Conservation (phyloP, 2,113 vertebrate genomes). For the Delphinus delphis region DNA sequence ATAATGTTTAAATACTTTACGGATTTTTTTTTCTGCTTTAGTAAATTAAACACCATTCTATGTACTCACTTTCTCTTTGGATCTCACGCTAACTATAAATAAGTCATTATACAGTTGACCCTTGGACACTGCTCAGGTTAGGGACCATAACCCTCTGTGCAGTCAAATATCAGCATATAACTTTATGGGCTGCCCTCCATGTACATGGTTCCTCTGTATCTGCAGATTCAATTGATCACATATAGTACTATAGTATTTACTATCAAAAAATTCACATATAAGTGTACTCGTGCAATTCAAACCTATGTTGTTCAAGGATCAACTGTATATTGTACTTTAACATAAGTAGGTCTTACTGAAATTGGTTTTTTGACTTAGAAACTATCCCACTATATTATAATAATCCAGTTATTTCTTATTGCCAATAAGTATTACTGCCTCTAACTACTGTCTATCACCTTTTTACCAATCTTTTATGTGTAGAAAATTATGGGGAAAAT, state of each 20-base stretch:
- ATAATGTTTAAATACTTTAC: not conserved
- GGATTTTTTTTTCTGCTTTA: not conserved
- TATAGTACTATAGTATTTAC: not conserved
- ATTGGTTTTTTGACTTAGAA: not conserved
- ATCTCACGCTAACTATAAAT: not conserved
- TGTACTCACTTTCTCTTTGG: not conserved
- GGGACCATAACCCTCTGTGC: not conserved
- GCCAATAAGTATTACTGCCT: not conserved
- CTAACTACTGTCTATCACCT: not conserved
- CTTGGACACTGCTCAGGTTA: not conserved
- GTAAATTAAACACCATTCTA: not conserved
- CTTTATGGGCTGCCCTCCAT: not conserved
- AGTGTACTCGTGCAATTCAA: not conserved
- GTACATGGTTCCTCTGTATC: not conserved
- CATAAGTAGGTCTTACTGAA: not conserved
- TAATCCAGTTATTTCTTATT: not conserved
- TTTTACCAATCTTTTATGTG: not conserved
- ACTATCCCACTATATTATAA: not conserved
- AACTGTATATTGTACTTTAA: not conserved
- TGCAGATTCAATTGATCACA: not conserved
- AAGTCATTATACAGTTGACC: not conserved
- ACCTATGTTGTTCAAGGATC: not conserved
- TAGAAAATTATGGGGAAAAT: not conserved
- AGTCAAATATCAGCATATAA: not conserved
- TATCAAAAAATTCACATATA: not conserved